Evolutionary conservation across 2,113 vertebrate genomes (phyloP).

Genomic region (Jacana jacana): DNA sequence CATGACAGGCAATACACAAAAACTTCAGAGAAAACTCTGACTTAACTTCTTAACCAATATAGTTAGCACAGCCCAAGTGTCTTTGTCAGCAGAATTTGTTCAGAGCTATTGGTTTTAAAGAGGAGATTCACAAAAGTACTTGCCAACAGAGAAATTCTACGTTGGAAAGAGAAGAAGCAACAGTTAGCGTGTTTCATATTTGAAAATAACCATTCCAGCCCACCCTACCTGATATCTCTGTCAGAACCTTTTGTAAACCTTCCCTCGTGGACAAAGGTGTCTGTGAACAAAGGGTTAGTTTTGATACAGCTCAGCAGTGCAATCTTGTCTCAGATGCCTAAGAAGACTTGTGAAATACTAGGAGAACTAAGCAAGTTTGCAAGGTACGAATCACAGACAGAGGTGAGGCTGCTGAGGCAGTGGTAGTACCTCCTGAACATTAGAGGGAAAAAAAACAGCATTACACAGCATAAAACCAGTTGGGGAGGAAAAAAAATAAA

Average conservation of each 20-base stretch:
- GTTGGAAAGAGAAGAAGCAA: not conserved
- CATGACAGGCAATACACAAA: not conserved
- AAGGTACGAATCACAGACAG: not conserved
- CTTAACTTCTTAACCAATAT: not conserved
- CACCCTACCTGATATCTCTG: not conserved
- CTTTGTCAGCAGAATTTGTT: not conserved
- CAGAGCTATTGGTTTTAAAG: not conserved
- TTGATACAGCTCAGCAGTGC: not conserved
- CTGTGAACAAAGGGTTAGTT: not conserved
- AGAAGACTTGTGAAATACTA: not conserved
- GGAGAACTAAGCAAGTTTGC: not conserved
- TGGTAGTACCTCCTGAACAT: not conserved
- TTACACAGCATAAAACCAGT: not conserved
- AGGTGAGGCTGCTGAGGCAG: not conserved
- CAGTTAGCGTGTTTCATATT: not conserved
- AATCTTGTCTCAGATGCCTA: not conserved
- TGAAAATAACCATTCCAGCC: not conserved
- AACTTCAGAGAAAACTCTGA: not conserved
- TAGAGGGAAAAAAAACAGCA: not conserved
- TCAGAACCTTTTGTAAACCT: not conserved
- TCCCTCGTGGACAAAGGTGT: not conserved
- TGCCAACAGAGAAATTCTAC: not conserved
- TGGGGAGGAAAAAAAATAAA: too few species aligned
- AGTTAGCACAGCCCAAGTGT: not conserved
- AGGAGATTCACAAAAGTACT: not conserved